These are phyloP conservation scores for Yponomeuta cagnagella DNA, from an alignment of 2,888 invertebrate species.

Conservation along the genomic window DNA sequence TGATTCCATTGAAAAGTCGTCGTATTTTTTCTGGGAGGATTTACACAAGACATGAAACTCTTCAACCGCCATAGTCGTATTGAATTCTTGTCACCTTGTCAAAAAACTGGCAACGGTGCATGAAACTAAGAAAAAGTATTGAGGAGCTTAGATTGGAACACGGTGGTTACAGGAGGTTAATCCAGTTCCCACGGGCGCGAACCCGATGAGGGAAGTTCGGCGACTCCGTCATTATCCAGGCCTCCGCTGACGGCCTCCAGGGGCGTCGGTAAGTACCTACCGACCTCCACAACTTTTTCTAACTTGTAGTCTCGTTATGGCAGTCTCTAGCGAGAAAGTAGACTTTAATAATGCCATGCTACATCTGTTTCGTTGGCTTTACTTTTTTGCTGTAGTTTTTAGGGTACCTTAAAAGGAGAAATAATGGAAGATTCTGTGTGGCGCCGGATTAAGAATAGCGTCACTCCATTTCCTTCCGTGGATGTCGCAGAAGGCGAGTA, in stretches of 20 bases:
- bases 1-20: no score
- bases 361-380: not conserved
- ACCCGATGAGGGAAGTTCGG: not conserved
- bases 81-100: no score
- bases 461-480: no score
- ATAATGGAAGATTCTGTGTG: no score
- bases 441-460: no score
- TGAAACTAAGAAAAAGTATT: not conserved
- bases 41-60: no score
- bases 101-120: no score
- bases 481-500: no score
- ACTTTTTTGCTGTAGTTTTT: not conserved
- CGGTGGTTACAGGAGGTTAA: not conserved
- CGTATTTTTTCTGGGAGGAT: no score
- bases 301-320: slow-evolving; percentile 51
- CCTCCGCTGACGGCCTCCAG: not conserved
- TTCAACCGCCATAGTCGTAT: no score
- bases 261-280: slow-evolving; percentile 21
- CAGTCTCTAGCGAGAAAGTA: slow-evolving; percentile 36
- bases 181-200: not conserved
- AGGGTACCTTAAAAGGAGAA: not conserved
- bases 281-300: slow-evolving; percentile 41
- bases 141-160: not conserved
- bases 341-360: slow-evolving; percentile 33
- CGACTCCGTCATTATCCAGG: not conserved